Evolutionary conservation across 2,888 invertebrate genomes (phyloP).

Genomic region (Pecten maximus): DNA sequence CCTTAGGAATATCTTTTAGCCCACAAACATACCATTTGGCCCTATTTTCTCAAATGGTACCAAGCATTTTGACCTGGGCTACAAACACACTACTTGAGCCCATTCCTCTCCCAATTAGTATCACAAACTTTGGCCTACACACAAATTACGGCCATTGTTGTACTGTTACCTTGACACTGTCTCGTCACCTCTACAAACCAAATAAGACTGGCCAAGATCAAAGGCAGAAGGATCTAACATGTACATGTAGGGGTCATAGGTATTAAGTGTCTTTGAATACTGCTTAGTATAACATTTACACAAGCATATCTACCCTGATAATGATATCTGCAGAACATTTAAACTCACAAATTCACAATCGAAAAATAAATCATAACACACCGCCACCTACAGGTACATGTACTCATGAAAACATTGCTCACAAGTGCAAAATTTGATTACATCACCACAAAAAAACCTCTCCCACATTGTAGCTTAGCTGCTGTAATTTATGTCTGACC

Average conservation of each 20-base stretch:
- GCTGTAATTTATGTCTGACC: neutral
- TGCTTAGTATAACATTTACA: neutral
- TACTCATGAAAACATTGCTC: neutral
- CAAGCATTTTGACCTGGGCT: neutral
- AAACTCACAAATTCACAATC: neutral
- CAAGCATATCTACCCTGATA: neutral
- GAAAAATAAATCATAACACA: neutral
- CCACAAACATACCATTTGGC: too few relatives aligned
- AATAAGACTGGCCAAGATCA: neutral
- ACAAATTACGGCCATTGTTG: neutral
- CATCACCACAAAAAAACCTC: neutral
- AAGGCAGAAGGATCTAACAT: conserved; percentile 9
- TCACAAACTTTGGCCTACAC: neutral
- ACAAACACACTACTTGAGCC: neutral
- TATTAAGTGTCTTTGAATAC: conserved; percentile 5
- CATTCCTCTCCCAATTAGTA: neutral
- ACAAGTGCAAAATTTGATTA: neutral
- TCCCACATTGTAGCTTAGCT: neutral
- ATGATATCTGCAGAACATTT: neutral
- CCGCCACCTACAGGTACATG: neutral
- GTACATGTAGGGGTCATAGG: neutral
- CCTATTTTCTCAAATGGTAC: too few relatives aligned
- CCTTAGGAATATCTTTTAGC: too few relatives aligned
- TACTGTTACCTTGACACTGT: neutral
- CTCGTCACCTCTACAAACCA: neutral